Conservation (phyloP, 2,797 vertebrate genomes). For the Notamacropus eugenii region DNA sequence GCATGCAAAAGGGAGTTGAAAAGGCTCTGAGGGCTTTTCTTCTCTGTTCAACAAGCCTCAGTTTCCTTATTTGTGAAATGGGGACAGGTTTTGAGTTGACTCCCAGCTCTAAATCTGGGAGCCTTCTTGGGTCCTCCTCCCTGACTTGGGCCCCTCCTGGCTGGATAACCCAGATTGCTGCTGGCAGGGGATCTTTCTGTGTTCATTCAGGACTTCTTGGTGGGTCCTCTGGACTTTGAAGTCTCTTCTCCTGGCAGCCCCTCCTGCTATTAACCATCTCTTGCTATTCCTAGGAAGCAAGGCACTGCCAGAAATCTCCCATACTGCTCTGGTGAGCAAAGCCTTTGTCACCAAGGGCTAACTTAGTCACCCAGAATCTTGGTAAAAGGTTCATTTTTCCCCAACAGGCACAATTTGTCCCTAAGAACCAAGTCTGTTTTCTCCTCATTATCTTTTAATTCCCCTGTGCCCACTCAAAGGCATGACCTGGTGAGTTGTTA, state of each 20-base stretch:
- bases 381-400: background rate
- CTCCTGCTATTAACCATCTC: background rate
- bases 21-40: background rate
- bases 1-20: background rate
- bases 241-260: background rate
- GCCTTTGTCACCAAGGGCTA: background rate
- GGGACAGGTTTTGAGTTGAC: background rate
- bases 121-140: background rate
- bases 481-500: background rate
- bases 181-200: background rate
- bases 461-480: background rate
- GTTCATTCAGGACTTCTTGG: background rate
- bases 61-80: background rate
- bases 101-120: background rate
- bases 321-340: background rate
- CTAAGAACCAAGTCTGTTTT: background rate
- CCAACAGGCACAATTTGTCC: background rate
- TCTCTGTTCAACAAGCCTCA: background rate
- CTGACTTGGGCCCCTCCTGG: background rate
- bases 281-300: background rate
- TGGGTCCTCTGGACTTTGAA: background rate
- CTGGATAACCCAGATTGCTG: background rate
- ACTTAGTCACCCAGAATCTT: background rate
- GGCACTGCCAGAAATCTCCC: background rate
- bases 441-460: background rate